A percentile compares a stretch with the other conserved stretches of the same genome.
These are phyloP conservation scores for Yponomeuta cagnagella DNA, from an alignment of 2,888 invertebrate species.

Conservation along the genomic window DNA sequence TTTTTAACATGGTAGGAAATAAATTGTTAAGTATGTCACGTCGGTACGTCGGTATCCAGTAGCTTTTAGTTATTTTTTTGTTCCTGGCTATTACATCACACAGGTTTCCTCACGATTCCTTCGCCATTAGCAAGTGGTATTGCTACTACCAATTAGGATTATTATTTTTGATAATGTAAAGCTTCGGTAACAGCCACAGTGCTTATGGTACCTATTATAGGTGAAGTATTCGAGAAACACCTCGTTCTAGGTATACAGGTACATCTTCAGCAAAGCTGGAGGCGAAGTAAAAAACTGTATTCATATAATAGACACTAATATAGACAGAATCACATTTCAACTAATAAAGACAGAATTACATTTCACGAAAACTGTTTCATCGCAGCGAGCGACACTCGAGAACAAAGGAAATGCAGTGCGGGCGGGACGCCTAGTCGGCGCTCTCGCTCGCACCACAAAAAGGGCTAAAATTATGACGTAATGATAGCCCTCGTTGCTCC, in stretches of 20 bases:
- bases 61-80: not conserved
- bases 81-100: not conserved
- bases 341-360: not conserved
- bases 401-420: slow-evolving; percentile 22
- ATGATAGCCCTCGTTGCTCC: slow-evolving; percentile 43
- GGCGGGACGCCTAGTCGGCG: slow-evolving; percentile 26
- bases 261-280: no score
- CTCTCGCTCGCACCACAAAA: slow-evolving; percentile 34
- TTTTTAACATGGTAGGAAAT: slow-evolving; percentile 44
- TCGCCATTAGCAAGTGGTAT: no score
- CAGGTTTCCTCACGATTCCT: no score
- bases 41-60: not conserved
- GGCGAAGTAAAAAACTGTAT: no score
- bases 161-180: no score
- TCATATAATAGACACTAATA: not conserved
- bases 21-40: slow-evolving; percentile 51
- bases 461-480: slow-evolving; percentile 63
- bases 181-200: no score
- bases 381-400: slow-evolving; percentile 1
- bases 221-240: no score
- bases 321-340: not conserved
- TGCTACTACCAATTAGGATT: no score
- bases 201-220: no score
- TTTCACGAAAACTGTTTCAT: not conserved
- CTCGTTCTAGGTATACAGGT: no score